Evolutionary conservation across 2,113 vertebrate genomes (phyloP), one percentile per base, ranked within the genome.

Genomic region (rat (Rattus norvegicus)): DNA sequence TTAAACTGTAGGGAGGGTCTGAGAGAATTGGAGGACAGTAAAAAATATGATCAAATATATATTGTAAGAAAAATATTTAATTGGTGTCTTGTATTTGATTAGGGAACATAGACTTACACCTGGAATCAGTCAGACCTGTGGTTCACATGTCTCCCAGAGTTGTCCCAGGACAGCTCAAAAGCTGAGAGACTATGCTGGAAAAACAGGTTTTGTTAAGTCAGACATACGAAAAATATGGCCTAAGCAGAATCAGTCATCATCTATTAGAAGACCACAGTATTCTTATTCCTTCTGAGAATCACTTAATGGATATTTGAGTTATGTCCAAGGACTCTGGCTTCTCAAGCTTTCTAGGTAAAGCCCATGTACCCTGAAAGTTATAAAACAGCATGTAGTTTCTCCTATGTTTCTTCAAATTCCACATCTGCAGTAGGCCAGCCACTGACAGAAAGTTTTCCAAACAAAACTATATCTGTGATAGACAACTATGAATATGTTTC

Each of bases 11-110:
- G n/a, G n/a, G 3, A 63, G n/a, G 16, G 43, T 59, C n/a, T 63
- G n/a, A 13, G 1, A 28, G 7, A 26, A n/a, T 16, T 17, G 6
- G 2, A 0, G 12, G 22, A 43, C 17, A 19, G 49, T 36, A 80
- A 54, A 80, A 4, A 80, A 80, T 20, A 54, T 36, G 33, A 52
- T 79, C 16, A 11, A 20, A 63, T 26, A 69, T 63, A 28, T 43
- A 43, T 28, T 43, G n/a, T 16, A 83, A 83, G 24, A 43, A 83
- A 39, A 83, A 16, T 24, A 28, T 83, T 39, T 26, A 61, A 54
- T 39, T 5, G 7, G 9, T 85, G 11, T n/a, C 12, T 28, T 93
- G 33, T 12, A 43, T 95, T 54, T 87, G 59, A 67, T 19, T 73
- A 30, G 54, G 26, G 4, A 88, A 16, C 17, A 9, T 39, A 88